Conservation (phyloP, 2,888 invertebrate genomes). For the Caprella mutica region DNA sequence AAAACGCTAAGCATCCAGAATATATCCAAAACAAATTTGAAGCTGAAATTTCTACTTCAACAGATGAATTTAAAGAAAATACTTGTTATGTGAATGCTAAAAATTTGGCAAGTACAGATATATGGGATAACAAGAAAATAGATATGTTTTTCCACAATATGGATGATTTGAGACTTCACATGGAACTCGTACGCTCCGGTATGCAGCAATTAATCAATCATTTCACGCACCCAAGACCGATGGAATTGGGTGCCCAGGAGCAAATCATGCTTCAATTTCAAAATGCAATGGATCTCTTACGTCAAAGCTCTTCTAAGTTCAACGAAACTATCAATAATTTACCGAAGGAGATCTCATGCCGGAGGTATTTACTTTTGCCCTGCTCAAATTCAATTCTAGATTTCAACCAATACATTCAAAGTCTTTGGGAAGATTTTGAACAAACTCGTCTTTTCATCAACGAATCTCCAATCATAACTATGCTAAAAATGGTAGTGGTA, state of each 20-base stretch:
- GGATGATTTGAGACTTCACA: no score
- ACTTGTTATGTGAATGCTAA: no score
- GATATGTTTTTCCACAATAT: no score
- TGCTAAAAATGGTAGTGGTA: background rate
- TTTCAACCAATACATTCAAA: background rate
- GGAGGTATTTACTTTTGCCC: conserved; percentile 1
- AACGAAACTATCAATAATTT: background rate
- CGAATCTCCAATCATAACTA: background rate
- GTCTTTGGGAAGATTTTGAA: background rate
- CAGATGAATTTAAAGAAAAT: no score
- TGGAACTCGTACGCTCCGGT: background rate
- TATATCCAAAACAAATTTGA: no score
- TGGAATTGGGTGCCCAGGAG: background rate
- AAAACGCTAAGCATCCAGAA: no score
- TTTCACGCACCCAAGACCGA: background rate
- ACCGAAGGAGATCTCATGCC: background rate
- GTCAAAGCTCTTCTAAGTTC: background rate
- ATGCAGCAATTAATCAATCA: background rate
- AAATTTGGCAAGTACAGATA: no score
- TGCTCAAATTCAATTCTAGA: background rate
- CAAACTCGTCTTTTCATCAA: background rate
- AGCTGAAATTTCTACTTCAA: no score
- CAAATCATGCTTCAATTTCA: background rate
- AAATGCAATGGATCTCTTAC: background rate
- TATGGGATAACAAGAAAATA: no score